A percentile compares a stretch with the other conserved stretches of the same genome.
phyloP scores from a whole-genome alignment of 1,140 invertebrate species.

The Antheraea pernyi region DNA sequence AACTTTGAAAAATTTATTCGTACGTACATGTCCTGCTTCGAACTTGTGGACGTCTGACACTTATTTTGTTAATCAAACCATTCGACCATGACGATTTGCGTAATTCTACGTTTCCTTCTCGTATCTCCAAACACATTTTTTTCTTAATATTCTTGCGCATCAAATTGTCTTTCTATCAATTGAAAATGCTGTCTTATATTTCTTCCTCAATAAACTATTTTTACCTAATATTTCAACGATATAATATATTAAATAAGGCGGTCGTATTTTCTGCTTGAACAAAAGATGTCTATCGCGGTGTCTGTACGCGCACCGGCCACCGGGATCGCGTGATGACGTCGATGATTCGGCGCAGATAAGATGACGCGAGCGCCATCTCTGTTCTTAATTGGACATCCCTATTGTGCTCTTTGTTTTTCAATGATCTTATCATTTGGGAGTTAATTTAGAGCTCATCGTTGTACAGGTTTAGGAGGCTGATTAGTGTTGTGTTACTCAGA shows the following conservation, averaged over 20 bases:
- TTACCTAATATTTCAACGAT: no score
- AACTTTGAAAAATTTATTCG: no score
- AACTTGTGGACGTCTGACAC: no score
- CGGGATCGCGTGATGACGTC: background rate
- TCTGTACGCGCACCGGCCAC: background rate
- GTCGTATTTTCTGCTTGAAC: background rate
- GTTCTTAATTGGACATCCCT: constrained; percentile 8
- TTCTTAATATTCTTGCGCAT: no score
- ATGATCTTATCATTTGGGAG: background rate
- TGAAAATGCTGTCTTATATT: no score
- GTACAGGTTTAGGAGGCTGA: constrained; percentile 5
- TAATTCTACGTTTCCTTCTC: no score
- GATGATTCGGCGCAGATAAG: constrained; percentile 7
- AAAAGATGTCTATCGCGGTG: background rate
- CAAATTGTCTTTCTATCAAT: no score
- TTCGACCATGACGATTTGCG: no score
- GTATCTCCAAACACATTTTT: no score
- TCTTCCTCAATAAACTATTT: no score
- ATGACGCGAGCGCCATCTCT: constrained; percentile 7
- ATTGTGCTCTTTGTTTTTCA: constrained; percentile 7
- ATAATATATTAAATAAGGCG: background rate
- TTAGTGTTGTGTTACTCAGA: background rate
- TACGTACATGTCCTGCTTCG: no score
- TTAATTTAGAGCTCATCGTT: constrained; percentile 11
- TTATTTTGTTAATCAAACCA: no score